Evolutionary conservation across 2,113 vertebrate species (phyloP), one percentile per base, ranked within the genome.

Genomic region (Dendrocopos noguchii): DNA sequence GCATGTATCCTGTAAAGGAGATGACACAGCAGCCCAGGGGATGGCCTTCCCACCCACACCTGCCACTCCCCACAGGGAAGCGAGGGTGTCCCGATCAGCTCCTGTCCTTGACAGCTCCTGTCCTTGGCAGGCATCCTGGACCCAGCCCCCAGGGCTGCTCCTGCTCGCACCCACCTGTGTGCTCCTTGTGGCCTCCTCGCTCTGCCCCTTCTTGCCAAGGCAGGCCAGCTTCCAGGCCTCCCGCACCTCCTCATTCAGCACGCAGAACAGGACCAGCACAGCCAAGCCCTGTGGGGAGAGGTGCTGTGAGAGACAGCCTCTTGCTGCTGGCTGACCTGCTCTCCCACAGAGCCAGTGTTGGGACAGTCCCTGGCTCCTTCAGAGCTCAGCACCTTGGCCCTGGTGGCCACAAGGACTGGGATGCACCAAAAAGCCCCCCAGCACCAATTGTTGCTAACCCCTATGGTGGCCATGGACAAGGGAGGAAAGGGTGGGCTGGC

Each of bases 171-270:
- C 90, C 90, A 98, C 98, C 91, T 99, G 99, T 0, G 98, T 95
- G 13, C 97, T 97, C 97, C 98, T 98, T 0, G 97, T 89, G 9
- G 98, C 93, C 70, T 99, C 99, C 88, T 99, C 99, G 0, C 96
- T 98, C 21, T 98, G 98, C 22, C 90, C 98, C 95, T 99, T 99
- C 96, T 98, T 99, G 76, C 98, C 97, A 15, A 99, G 95, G 91
- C 99, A 99, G 95, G 98, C 97, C 2, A 98, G 95, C 46, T 98
- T 98, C 99, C 99, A 99, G 36, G 98, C 98, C 68, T 99, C 99
- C 84, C 95, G 97, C 22, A 99, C 98, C 88, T 99, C 99, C 15
- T 98, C 97, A 33, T 99, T 99, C 94, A 99, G 97, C 68, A 99
- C 91, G 4, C 99, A 99, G 97, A 99, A 99, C 56, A 99, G 97